Percentiles rank a stretch among this genome's conserved stretches.
Evolutionary conservation across 2,797 vertebrate species (phyloP).

Genomic region (Fistularia tabacaria): DNA sequence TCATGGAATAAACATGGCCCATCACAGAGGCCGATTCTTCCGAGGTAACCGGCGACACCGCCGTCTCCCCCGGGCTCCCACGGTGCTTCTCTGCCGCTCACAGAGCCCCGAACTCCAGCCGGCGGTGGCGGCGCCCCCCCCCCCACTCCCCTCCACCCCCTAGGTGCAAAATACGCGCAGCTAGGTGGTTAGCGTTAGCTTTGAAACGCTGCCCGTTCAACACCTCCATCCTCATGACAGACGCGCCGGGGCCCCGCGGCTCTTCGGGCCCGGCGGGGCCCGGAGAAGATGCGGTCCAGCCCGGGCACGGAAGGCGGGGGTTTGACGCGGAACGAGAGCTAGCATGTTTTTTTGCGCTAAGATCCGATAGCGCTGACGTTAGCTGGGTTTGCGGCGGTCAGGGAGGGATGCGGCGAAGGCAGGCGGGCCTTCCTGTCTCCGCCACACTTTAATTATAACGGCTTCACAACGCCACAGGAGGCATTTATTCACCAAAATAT

Average conservation of each 20-base stretch:
- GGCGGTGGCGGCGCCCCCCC: not conserved
- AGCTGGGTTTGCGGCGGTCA: not conserved
- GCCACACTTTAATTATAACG: not conserved
- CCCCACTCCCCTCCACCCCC: not conserved
- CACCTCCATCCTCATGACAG: not conserved
- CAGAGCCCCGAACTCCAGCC: not conserved
- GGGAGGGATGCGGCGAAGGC: not conserved
- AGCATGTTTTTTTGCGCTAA: not conserved
- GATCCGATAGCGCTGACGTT: conserved; percentile 13
- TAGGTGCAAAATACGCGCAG: not conserved
- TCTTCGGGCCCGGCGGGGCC: no score
- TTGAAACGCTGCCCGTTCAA: not conserved
- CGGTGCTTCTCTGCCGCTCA: not conserved
- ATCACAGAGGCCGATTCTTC: conserved; percentile 12
- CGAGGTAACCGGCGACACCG: conserved; percentile 6
- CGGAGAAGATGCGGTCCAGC: not conserved
- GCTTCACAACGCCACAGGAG: no score
- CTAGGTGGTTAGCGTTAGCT: not conserved
- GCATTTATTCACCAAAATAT: no score
- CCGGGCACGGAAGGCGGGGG: not conserved
- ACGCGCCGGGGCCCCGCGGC: no score
- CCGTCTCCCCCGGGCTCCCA: not conserved
- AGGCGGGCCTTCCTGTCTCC: not conserved
- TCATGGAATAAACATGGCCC: conserved; percentile 14
- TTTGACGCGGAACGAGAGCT: not conserved